Evolutionary conservation across 1,140 invertebrate species (phyloP).

Genomic region (Drosophila oshimai): DNA sequence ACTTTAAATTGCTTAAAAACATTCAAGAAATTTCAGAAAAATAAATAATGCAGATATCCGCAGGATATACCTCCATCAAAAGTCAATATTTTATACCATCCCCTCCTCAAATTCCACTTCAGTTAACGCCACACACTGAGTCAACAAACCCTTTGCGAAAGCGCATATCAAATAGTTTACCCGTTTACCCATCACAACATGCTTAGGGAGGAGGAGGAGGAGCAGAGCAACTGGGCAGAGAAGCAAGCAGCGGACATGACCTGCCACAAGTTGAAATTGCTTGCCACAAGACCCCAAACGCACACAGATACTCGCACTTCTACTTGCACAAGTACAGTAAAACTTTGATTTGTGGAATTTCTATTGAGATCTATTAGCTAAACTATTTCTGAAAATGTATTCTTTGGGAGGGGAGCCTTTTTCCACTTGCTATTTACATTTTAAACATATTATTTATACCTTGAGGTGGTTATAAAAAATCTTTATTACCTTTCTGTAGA

Average conservation of each 20-base stretch:
- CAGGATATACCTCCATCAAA: not conserved
- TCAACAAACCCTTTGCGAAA: conserved; percentile 17
- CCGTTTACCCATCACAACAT: conserved; percentile 27
- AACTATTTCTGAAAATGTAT: too few species aligned
- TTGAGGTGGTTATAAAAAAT: too few species aligned
- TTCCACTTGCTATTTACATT: too few species aligned
- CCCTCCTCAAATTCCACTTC: conserved; percentile 3
- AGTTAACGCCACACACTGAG: conserved; percentile 19
- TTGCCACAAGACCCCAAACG: conserved; percentile 21
- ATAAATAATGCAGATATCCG: not conserved
- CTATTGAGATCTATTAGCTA: too few species aligned
- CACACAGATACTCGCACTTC: not conserved
- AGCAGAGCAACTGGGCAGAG: conserved; percentile 3
- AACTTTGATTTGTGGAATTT: not conserved
- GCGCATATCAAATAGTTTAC: conserved; percentile 21
- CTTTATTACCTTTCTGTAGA: too few species aligned
- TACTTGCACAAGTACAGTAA: not conserved
- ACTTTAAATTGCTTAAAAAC: too few species aligned
- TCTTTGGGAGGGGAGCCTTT: too few species aligned
- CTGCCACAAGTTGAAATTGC: conserved; percentile 59
- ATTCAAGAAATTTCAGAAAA: not conserved
- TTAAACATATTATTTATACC: too few species aligned
- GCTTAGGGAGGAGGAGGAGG: conserved; percentile 11
- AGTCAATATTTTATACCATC: not conserved
- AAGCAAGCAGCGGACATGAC: conserved; percentile 41